Evolutionary conservation across 1,140 invertebrate species (phyloP), one percentile per base, ranked within the genome.

Genomic region (Brachionus calyciflorus): DNA sequence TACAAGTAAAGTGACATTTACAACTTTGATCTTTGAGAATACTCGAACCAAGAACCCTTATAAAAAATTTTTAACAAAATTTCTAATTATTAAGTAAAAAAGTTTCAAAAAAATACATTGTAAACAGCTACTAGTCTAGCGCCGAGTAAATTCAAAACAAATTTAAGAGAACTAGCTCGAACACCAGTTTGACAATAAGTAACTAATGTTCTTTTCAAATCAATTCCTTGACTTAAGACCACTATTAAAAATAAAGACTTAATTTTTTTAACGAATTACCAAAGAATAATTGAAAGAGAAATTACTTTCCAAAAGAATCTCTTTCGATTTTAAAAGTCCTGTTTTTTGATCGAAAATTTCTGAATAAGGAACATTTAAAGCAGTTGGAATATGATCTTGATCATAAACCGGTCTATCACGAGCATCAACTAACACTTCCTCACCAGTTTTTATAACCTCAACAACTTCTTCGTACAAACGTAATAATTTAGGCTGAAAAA

Each of bases 311-410:
- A 26, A 40, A 10, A 76, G 49, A 17, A 55, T 37, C 2, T 37
- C 21, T 24, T 40, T 55, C 5, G 19, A 17, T 19, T 55, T 76
- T 24, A 76, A 19, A 28, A 44, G 26, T 28, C 49, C 48, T 21
- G 48, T 55, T 26, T 3, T 21, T 28, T 30, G 21, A 57, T 76
- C 49, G 21, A 76, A 76, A 14, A 55, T 14, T 1, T 57, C 17
- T 7, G 19, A 7, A 46, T 55, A 76, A 33, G 49, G 70, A 5
- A 76, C 37, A 55, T 76, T 76, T 12, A 76, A n/a, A 10, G 70
- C 49, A n/a, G 9, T 17, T 21, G 37, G 51, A 17, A 76, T 55
- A 30, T 55, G 26, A 21, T 26, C 70, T 9, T 26, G 12, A 9
- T 76, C 12, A 17, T 37, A 76, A 24, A 26, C 24, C 10, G 46